Evolutionary conservation across 2,797 vertebrate genomes (phyloP), one percentile per base, ranked within the genome.

Genomic region (Sebastes steindachneri): DNA sequence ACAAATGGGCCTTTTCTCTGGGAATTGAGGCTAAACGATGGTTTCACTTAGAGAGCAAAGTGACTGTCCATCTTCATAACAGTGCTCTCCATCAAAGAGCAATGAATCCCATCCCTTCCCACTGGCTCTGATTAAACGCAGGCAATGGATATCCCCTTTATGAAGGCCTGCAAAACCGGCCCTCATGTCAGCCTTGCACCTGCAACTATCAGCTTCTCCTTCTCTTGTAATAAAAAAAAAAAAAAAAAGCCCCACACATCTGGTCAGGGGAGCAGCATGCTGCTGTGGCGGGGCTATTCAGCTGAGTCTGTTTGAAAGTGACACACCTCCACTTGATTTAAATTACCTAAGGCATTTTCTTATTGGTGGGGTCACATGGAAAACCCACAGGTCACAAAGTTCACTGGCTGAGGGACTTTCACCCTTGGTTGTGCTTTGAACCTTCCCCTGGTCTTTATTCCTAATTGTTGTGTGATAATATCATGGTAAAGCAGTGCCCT

Each of bases 61-160:
- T 96, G 95, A 96, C 95, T 96, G 96, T 96, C 95, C 94, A 93
- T 96, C 96, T 96, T 96, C 95, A 96, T 96, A 96, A 96, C 92
- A 90, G 93, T 91, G 93, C 94, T 95, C 96, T 98, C 97, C 96
- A 95, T 97, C 94, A 97, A 97, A 97, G 96, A 97, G 97, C 97
- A 97, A 96, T 96, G 96, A 97, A 97, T 97, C 95, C 96, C 96
- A 96, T 98, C 97, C 97, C 95, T 92, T 95, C 95, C 96, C 95
- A 97, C 97, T 96, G 96, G 95, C 96, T 96, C 96, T 97, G 96
- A 98, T 97, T 97, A 97, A 98, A 97, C 95, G 91, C 96, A 97
- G 96, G 96, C 95, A 95, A 93, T 95, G 92, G 93, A 95, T 95
- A 95, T 92, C 93, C 93, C 91, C 90, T 92, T 93, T 93, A 90